Base-by-base conservation (phyloP, 2,888 invertebrate species). In the Zele albiditarsus region DNA sequence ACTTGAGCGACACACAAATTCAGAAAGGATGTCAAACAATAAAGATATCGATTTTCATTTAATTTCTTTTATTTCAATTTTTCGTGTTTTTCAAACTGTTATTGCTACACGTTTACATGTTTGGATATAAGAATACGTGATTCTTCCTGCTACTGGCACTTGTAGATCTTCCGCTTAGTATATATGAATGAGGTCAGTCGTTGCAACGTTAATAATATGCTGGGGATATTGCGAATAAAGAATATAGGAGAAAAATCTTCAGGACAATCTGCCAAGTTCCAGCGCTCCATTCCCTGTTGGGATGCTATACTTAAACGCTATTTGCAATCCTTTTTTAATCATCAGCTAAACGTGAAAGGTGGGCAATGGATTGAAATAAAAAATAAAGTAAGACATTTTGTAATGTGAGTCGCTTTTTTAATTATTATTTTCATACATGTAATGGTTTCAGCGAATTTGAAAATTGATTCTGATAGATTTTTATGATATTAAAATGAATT, bases 101-200 rank as follows among this genome's bases (percentile, higher is more conserved):
- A 53, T 53, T 53, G 53, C 20, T 53, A 53, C 20, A 23, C 53
- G 53, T 53, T 53, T 53, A 20, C 20, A n/a, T 53, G 6, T 53
- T 53, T 20, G 20, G 53, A 23, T 8, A 53, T 53, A 20, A 53
- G 53, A 20, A 53, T 53, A 53, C 53, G 53, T 53, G 53, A 53
- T 53, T 53, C 53, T 53, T 53, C 53, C 53, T 53, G 53, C n/a
- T 53, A 62, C n/a, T 62, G 62, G 62, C 28, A 10, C 27, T 6
- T 31, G 62, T 16, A 28, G 5, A 3, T n/a, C 25, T 62, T 31
- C 31, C 27, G 62, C 28, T 31, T 27, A 14, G 62, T n/a, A 28
- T 31, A 62, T 31, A 42, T 67, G 67, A 67, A 67, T 49, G 67
- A 67, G 67, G 67, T 67, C 67, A 67, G 28, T 58, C 12, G 62